Conservation (phyloP, 2,888 invertebrate genomes). For the Odontocerum albicorne region DNA sequence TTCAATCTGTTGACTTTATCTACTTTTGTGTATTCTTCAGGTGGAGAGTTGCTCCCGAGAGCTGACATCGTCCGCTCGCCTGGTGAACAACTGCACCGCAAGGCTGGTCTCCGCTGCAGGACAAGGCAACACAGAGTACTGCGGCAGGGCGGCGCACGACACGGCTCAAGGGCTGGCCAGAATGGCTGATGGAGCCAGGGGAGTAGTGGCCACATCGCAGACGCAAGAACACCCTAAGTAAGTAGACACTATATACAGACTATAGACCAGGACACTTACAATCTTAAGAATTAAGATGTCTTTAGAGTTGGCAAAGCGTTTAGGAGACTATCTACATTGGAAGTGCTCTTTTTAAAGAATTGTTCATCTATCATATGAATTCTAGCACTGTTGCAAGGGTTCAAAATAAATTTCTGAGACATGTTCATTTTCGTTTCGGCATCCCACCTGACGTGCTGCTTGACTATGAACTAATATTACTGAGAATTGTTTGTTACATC, state of each 20-base stretch:
- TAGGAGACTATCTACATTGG: no score
- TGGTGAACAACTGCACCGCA: slow-evolving; percentile 81
- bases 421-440: no score
- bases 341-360: no score
- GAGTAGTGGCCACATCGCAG: slow-evolving; percentile 67
- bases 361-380: not conserved
- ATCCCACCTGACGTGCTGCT: not conserved
- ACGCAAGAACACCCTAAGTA: not conserved
- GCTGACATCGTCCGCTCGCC: slow-evolving; percentile 60
- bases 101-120: slow-evolving; percentile 84
- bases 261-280: no score
- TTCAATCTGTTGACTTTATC: slow-evolving; percentile 1
- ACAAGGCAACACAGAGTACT: slow-evolving; percentile 78
- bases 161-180: slow-evolving; percentile 76
- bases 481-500: no score
- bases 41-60: slow-evolving; percentile 55
- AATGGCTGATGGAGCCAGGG: slow-evolving; percentile 73
- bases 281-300: no score
- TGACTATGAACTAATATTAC: not conserved
- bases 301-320: no score
- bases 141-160: slow-evolving; percentile 79
- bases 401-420: not conserved
- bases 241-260: not conserved
- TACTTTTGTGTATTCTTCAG: slow-evolving; percentile 23
- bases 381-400: not conserved